These are phyloP conservation scores for Ormyrus thymus DNA, from an alignment of 2,888 invertebrate genomes.

Conservation along the genomic window DNA sequence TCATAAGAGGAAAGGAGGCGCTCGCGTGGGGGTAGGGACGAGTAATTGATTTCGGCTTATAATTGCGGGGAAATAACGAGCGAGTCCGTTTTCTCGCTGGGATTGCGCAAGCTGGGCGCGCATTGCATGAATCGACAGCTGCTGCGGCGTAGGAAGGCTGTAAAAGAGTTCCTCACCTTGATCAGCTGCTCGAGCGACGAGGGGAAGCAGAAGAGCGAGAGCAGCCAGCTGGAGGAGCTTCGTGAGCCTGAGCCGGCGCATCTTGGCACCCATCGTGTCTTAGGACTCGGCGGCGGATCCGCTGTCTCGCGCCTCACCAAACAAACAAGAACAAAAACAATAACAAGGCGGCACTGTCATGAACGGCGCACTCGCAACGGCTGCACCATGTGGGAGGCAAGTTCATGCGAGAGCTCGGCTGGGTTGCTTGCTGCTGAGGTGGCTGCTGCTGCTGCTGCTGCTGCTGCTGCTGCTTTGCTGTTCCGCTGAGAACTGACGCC, in stretches of 20 bases:
- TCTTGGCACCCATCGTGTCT: conserved; percentile 57
- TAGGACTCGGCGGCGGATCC: neutral
- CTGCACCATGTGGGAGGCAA: conserved; percentile 28
- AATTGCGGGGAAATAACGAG: too few relatives aligned
- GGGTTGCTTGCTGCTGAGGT: neutral
- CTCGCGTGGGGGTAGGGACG: too few relatives aligned
- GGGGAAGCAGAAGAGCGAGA: conserved; percentile 40
- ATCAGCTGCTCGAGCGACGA: neutral
- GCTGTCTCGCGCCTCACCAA: neutral
- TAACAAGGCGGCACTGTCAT: conserved; percentile 41
- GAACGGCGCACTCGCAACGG: conserved; percentile 6
- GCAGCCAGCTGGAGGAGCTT: conserved; percentile 59
- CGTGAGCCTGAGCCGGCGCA: conserved; percentile 67
- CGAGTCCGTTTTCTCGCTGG: too few relatives aligned
- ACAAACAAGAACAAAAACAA: neutral
- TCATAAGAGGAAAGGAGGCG: too few relatives aligned
- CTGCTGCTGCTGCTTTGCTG: conserved; percentile 26
- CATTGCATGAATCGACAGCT: too few relatives aligned
- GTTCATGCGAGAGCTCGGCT: neutral
- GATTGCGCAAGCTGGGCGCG: too few relatives aligned
- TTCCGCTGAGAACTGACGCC: conserved; percentile 50
- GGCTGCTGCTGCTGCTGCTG: conserved; percentile 34
- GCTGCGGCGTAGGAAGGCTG: too few relatives aligned
- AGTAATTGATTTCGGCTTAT: too few relatives aligned
- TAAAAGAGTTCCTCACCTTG: conserved; percentile 28